Conservation (phyloP, 2,797 vertebrate genomes). For the Gephyroberyx darwinii region DNA sequence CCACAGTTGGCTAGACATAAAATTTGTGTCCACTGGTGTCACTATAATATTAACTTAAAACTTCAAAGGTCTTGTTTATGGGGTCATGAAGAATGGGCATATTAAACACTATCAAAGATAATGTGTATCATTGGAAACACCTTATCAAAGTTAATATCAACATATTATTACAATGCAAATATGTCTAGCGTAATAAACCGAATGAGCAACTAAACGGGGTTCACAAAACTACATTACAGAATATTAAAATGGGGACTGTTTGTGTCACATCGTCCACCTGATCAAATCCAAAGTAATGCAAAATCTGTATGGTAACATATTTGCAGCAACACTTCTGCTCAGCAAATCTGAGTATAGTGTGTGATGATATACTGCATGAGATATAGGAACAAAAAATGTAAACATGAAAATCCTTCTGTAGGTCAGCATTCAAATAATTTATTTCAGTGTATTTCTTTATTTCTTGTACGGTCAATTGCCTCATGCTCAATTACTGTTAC, state of each 20-base stretch:
- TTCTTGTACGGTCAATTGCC: neutral
- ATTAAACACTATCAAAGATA: conserved; percentile 39
- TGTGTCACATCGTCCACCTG: neutral
- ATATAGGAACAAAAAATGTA: neutral
- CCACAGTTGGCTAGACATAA: too few relatives aligned
- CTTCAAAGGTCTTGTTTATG: conserved; percentile 67
- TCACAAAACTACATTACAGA: neutral
- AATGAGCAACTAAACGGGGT: conserved; percentile 1
- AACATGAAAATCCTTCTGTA: neutral
- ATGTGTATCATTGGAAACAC: too few relatives aligned
- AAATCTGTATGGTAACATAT: neutral
- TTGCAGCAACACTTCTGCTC: neutral
- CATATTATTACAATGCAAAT: conserved; percentile 1
- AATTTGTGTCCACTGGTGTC: neutral
- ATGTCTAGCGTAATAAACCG: neutral
- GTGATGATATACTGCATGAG: neutral
- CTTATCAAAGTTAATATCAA: neutral
- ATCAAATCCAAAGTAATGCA: neutral
- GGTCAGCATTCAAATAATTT: neutral
- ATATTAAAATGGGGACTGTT: neutral
- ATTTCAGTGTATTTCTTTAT: neutral
- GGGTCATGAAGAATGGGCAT: conserved; percentile 10
- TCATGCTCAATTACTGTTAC: neutral
- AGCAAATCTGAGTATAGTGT: too few relatives aligned
- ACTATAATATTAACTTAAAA: conserved; percentile 53